A percentile compares a stretch with the other conserved stretches of the same genome.
These are phyloP conservation scores for Malurus splendens DNA, from an alignment of 2,797 vertebrate species.

Conservation along the genomic window DNA sequence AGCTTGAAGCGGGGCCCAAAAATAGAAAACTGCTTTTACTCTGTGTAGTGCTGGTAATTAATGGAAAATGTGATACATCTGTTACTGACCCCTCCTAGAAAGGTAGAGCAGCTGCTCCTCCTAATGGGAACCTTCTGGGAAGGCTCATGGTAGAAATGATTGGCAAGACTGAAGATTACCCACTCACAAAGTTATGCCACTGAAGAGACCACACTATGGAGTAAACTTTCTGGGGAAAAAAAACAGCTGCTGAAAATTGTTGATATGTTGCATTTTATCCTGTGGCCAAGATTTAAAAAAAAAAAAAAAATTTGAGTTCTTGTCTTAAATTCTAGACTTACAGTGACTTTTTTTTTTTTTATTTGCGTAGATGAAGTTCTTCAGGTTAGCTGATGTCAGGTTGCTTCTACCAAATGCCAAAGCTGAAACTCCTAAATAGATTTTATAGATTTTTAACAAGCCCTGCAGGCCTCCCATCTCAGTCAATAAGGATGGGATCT, in stretches of 20 bases:
- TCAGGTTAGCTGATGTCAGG: neutral
- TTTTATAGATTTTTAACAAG: slow-evolving; percentile 10
- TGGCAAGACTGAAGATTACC: neutral
- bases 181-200: neutral
- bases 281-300: neutral
- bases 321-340: neutral
- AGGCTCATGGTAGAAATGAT: neutral
- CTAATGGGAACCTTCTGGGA: neutral
- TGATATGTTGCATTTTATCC: neutral
- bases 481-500: slow-evolving; percentile 11
- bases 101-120: neutral
- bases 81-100: neutral
- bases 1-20: neutral
- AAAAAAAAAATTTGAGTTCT: neutral
- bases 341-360: neutral
- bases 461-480: neutral
- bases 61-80: neutral
- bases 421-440: neutral
- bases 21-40: neutral
- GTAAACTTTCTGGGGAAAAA: neutral
- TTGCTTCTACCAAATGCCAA: neutral
- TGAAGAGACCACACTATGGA: neutral
- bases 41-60: neutral
- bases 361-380: neutral
- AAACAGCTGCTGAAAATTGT: neutral